Conservation (phyloP, 2,797 vertebrate genomes). For the Pantherophis alleghaniensis region DNA sequence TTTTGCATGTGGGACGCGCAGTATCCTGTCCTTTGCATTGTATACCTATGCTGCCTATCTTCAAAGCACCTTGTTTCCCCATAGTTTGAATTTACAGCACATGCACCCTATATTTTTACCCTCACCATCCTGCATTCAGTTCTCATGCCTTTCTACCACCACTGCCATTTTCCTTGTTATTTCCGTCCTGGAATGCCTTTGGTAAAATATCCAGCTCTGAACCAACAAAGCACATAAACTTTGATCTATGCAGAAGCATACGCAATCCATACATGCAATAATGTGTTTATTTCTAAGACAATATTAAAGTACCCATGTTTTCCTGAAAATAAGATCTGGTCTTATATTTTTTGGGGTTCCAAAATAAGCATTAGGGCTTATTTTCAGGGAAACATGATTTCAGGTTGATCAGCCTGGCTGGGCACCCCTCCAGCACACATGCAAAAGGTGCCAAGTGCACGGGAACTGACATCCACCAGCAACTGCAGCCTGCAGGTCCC, state of each 20-base stretch:
- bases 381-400: not conserved
- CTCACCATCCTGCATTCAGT: not conserved
- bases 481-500: too few relatives aligned
- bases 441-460: too few relatives aligned
- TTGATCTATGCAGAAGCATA: not conserved
- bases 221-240: not conserved
- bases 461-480: too few relatives aligned
- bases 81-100: not conserved
- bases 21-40: not conserved
- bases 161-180: not conserved
- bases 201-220: not conserved
- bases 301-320: not conserved
- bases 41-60: not conserved
- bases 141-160: not conserved
- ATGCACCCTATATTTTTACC: not conserved
- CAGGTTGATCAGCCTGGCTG: not conserved
- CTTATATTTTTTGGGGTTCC: not conserved
- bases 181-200: not conserved
- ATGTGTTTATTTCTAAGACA: not conserved
- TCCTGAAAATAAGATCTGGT: not conserved
- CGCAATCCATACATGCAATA: not conserved
- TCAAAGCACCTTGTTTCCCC: not conserved
- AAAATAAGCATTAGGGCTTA: not conserved
- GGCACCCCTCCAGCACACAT: too few relatives aligned
- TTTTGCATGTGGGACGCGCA: not conserved